Base-by-base conservation (phyloP, 2,113 vertebrate species). In the Microcebus lehilahytsara region DNA sequence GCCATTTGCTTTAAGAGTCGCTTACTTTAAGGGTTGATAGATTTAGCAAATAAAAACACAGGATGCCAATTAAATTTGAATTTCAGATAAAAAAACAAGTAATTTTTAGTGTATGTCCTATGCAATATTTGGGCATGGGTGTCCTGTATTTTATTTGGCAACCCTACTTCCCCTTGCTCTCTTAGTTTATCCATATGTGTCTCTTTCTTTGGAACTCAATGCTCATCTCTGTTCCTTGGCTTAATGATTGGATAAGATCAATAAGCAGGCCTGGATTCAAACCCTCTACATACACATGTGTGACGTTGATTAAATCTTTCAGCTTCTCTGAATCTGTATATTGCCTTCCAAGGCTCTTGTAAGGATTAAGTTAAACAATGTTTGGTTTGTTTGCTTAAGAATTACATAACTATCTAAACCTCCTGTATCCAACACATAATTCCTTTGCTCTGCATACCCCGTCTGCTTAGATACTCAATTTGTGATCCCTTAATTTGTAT, bases 291-390 rank as follows among this genome's bases (percentile, higher is more conserved):
- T 92, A 56, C 64, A 40, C 51, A 25, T 67, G 16, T 83, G 9
- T 51, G 42, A 85, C 30, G 53, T 95, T 75, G 90, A 62, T 78
- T 84, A 85, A 56, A 87, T 66, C 69, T 85, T 83, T 95, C 49
- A 22, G 53, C 90, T 95, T 95, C 40, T 94, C 23, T 92, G 77
- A 77, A 86, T 94, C 30, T 94, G 37, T 80, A 95, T 84, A 69
- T 90, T 91, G 89, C 42, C n/a, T 92, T 86, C 56, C 53, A 92
- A 85, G 85, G 40, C 32, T 90, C 42, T 91, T 67, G 16, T 62
- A n/a, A 95, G 40, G 27, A 77, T 93, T 85, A 96, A 85, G 53
- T 75, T 93, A 81, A 81, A 46, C 14, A 32, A 56, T 67, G 34
- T 66, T 93, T 94, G 20, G 62, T 75, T 88, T 78, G 40, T 66